A percentile compares a stretch with the other conserved stretches of the same genome.
These are phyloP conservation scores for Hyposmocoma kahamanoa DNA, from an alignment of 1,140 invertebrate genomes.

Conservation along the genomic window DNA sequence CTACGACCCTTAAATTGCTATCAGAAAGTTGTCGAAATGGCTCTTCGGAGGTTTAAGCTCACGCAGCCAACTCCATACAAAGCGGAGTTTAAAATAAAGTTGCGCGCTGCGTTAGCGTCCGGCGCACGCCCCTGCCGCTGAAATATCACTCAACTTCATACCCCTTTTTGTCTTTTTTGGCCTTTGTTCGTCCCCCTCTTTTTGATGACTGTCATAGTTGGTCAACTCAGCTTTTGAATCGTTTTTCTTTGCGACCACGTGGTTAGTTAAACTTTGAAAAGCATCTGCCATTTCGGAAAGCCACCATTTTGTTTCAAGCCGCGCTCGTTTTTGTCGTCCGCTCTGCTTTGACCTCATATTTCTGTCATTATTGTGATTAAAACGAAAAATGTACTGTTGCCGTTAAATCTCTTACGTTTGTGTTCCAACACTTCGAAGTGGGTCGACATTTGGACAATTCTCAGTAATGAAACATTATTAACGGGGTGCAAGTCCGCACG, in stretches of 20 bases:
- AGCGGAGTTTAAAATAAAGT: slow-evolving; percentile 12
- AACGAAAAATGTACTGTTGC: no score
- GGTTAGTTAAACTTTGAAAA: not conserved
- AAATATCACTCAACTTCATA: slow-evolving; percentile 17
- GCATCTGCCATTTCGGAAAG: not conserved
- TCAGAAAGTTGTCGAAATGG: not conserved
- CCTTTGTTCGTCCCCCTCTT: not conserved
- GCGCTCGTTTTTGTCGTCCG: no score
- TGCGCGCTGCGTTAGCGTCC: not conserved
- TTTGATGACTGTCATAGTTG: slow-evolving; percentile 6
- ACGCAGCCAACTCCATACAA: slow-evolving; percentile 1
- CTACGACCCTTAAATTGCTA: not conserved
- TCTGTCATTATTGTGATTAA: no score
- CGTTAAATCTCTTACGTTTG: no score
- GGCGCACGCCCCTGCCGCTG: slow-evolving; percentile 6
- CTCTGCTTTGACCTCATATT: no score
- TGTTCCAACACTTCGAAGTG: no score
- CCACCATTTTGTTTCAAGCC: not conserved
- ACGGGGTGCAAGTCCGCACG: not conserved
- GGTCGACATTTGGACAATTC: no score
- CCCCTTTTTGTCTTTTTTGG: slow-evolving; percentile 9
- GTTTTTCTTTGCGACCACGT: not conserved
- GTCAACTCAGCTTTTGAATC: not conserved
- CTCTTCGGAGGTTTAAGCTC: not conserved
- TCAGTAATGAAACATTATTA: no score